Percentiles rank a stretch among this genome's conserved stretches.
phyloP scores from a whole-genome alignment of 2,797 vertebrate genomes.

The Pitangus sulphuratus region DNA sequence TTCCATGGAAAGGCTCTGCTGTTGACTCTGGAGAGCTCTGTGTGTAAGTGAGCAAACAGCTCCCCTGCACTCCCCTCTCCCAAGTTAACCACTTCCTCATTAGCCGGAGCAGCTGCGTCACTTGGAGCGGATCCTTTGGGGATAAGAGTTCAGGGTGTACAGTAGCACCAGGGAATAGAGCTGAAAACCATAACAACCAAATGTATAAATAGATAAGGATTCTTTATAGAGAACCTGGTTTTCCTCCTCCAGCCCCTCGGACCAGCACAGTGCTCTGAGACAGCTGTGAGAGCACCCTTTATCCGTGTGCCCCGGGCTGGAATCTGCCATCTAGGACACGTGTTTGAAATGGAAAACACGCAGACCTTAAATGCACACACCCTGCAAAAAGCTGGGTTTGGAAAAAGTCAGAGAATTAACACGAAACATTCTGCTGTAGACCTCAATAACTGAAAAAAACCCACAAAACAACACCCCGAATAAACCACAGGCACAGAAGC shows the following conservation, averaged over 20 bases:
- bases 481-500: neutral
- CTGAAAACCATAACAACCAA: conserved; percentile 7
- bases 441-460: neutral
- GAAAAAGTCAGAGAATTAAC: neutral
- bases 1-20: neutral
- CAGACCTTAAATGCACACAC: neutral
- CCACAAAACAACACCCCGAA: neutral
- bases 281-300: neutral
- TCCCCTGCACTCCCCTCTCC: conserved; percentile 22
- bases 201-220: conserved; percentile 17
- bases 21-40: neutral
- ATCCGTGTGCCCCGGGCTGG: neutral
- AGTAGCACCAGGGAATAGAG: conserved; percentile 30
- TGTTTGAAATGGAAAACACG: neutral
- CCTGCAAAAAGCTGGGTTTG: neutral
- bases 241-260: neutral
- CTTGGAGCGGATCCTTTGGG: conserved; percentile 1
- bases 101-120: conserved; percentile 36
- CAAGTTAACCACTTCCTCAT: conserved; percentile 55
- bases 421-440: neutral
- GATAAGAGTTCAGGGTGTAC: conserved; percentile 4
- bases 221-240: neutral
- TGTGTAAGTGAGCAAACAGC: neutral
- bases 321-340: neutral
- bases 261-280: neutral